Evolutionary conservation across 1,140 invertebrate genomes (phyloP), one percentile per base, ranked within the genome.

Genomic region (Ceratoteleas bidentatus): DNA sequence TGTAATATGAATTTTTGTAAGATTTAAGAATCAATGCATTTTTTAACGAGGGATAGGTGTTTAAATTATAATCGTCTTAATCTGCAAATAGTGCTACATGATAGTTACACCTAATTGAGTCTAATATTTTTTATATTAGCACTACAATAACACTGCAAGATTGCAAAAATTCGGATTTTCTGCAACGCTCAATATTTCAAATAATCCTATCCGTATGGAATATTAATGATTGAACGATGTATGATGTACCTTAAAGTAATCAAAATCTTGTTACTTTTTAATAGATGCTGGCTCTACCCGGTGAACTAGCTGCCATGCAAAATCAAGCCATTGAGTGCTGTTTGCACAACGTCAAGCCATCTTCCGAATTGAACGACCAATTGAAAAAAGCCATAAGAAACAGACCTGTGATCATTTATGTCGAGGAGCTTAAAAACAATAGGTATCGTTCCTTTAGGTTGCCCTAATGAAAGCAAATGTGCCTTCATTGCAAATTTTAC

Each of bases 401-500:
- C 9, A 88, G 87, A 61, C 83, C 89, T 52, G 80, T 89, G 13
- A 93, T 95, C 16, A 88, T 94, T 4, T 92, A 92, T 43, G 92
- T 95, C 11, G 91, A 94, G 77, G 88, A 92, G 83, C 89, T 94
- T 2, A 87, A 92, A 15, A 90, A 92, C 34, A 92, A 93, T 36
- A 93, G 90, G 94, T 52, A 16, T 24, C n/a, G n/a, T n/a, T n/a
- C n/a, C n/a, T n/a, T n/a, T n/a, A n/a, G n/a, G n/a, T n/a, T n/a
- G n/a, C n/a, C n/a, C n/a, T n/a, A n/a, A n/a, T n/a, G n/a, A n/a
- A n/a, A n/a, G n/a, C n/a, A n/a, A n/a, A n/a, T n/a, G n/a, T n/a
- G n/a, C n/a, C n/a, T 7, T 49, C 10, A 13, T 13, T 13, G 13
- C 1, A 14, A n/a, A 49, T n/a, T n/a, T 49, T 43, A n/a, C n/a